Evolutionary conservation across 2,113 vertebrate genomes (phyloP).

Genomic region (Paramormyrops kingsleyae): DNA sequence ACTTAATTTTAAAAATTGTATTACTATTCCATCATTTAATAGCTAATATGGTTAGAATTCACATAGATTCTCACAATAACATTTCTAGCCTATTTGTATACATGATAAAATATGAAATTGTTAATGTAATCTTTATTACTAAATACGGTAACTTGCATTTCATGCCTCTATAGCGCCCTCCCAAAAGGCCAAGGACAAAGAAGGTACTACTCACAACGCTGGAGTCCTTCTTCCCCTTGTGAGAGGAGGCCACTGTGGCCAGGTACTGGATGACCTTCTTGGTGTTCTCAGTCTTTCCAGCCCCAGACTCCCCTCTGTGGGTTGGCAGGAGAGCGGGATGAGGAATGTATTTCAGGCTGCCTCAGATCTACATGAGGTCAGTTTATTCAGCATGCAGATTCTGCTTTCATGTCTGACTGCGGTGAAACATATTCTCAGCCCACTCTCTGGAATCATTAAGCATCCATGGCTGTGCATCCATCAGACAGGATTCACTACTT

Average conservation of each 20-base stretch:
- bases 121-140: background rate
- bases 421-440: background rate
- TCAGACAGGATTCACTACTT: background rate
- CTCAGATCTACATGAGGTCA: background rate
- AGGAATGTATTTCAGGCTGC: background rate
- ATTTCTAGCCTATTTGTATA: background rate
- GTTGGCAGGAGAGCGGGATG: background rate
- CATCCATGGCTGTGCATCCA: background rate
- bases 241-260: slow-evolving; percentile 88
- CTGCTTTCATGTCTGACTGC: background rate
- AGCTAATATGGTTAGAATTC: background rate
- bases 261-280: slow-evolving; percentile 98
- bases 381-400: background rate
- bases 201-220: slow-evolving; percentile 64
- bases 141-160: background rate
- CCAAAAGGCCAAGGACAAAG: background rate
- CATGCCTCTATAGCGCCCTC: background rate
- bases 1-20: background rate
- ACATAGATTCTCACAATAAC: background rate
- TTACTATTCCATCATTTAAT: background rate
- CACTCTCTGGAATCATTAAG: background rate
- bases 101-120: background rate
- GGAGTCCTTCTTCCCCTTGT: slow-evolving; percentile 84
- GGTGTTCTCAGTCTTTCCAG: slow-evolving; percentile 95
- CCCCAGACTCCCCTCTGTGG: slow-evolving; percentile 89